phyloP scores from a whole-genome alignment of 1,140 invertebrate species.

The Caenorhabditis briggsae region DNA sequence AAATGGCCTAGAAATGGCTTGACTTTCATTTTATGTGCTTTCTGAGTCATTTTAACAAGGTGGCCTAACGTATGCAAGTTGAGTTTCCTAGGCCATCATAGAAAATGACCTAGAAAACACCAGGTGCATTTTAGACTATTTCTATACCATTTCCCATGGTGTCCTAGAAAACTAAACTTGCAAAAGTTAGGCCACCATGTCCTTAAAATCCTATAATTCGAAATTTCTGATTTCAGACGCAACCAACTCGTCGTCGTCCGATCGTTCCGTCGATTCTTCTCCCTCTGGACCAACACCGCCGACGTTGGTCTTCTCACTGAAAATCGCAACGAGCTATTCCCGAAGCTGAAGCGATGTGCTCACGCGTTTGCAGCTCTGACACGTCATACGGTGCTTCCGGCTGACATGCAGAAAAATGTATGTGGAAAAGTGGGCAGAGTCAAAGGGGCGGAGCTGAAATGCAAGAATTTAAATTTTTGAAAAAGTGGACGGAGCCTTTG shows the following conservation, averaged over 20 bases:
- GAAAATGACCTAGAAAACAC: too few species aligned
- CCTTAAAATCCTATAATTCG: background rate
- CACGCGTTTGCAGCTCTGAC: background rate
- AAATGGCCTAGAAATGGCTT: too few species aligned
- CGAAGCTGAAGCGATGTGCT: conserved; percentile 21
- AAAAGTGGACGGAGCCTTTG: too few species aligned
- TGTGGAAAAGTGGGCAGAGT: too few species aligned
- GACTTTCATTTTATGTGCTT: too few species aligned
- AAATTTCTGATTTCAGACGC: background rate
- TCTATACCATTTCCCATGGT: too few species aligned
- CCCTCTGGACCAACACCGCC: background rate
- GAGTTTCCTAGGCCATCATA: too few species aligned
- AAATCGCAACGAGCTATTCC: background rate
- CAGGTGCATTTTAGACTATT: too few species aligned
- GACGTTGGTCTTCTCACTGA: background rate
- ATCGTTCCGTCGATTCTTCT: background rate
- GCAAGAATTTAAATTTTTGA: too few species aligned
- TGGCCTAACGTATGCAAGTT: background rate
- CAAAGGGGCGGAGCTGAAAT: too few species aligned
- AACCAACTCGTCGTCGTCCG: background rate
- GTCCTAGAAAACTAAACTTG: too few species aligned
- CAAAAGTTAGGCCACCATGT: background rate
- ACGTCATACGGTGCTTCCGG: background rate
- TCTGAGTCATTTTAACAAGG: too few species aligned
- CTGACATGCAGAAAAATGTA: background rate